Evolutionary conservation across 2,797 vertebrate species (phyloP).

Genomic region (Ispidina lecontei): DNA sequence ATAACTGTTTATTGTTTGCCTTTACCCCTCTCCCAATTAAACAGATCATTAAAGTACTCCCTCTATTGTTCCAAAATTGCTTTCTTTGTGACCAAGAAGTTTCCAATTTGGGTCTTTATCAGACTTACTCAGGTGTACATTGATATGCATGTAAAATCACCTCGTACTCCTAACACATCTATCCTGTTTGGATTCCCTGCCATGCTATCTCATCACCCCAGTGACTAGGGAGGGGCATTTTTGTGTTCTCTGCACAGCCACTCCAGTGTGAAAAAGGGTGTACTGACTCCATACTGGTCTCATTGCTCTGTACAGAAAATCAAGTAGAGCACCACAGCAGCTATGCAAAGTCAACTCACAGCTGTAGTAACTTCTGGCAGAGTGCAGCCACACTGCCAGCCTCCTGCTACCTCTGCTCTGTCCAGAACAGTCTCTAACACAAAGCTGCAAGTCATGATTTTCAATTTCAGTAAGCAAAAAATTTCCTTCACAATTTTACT

Average conservation of each 20-base stretch:
- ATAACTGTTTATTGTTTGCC: background rate
- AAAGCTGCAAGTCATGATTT: background rate
- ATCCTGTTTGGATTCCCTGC: background rate
- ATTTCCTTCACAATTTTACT: background rate
- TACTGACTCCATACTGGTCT: background rate
- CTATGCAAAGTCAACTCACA: background rate
- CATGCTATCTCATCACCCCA: background rate
- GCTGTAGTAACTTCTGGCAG: background rate
- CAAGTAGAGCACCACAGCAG: background rate
- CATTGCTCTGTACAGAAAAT: background rate
- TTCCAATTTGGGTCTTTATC: background rate
- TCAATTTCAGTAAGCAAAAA: background rate
- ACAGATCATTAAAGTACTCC: slow-evolving; percentile 11
- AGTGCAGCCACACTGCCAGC: background rate
- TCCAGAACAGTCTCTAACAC: background rate
- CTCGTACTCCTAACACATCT: background rate
- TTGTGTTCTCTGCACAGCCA: background rate
- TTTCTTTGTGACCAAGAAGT: background rate
- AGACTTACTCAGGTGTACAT: background rate
- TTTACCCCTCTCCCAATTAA: background rate
- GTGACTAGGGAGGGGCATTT: background rate
- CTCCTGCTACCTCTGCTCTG: background rate
- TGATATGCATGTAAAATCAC: background rate
- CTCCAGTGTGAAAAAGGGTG: background rate
- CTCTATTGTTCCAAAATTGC: background rate